Evolutionary conservation across 2,797 vertebrate genomes (phyloP).

Genomic region (Aplochiton taeniatus): DNA sequence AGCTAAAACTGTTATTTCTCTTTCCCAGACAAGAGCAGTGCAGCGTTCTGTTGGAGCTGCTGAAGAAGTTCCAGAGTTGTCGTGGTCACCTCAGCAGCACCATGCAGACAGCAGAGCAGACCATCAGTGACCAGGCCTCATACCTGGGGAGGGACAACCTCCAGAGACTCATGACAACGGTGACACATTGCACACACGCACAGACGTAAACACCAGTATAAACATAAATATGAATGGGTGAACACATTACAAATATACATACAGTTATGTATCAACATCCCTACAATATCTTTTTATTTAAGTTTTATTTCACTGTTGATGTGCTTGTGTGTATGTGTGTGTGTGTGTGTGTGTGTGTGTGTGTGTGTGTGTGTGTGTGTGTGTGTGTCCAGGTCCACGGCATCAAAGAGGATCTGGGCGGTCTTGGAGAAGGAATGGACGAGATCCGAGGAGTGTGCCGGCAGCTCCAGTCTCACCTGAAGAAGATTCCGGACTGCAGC

Average conservation of each 20-base stretch:
- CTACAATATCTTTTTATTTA: no score
- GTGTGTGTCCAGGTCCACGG: constrained; percentile 75
- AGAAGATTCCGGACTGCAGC: constrained; percentile 86
- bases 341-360: constrained; percentile 5
- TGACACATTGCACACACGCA: constrained; percentile 40
- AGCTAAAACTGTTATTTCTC: no score
- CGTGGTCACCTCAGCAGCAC: constrained; percentile 77
- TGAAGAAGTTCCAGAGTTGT: constrained; percentile 89
- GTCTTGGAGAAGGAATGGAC: constrained; percentile 80
- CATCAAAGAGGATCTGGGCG: constrained; percentile 83
- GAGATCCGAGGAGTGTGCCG: constrained; percentile 85
- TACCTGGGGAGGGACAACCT: constrained; percentile 95
- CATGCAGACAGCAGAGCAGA: constrained; percentile 86
- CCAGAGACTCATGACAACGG: constrained; percentile 84
- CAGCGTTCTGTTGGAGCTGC: constrained; percentile 79
- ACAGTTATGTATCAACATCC: constrained; percentile 1
- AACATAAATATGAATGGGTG: not conserved
- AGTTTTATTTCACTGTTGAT: not conserved
- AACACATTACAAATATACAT: not conserved
- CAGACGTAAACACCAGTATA: not conserved
- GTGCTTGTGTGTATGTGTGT: not conserved
- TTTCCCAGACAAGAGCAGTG: constrained; percentile 84
- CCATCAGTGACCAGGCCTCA: constrained; percentile 80
- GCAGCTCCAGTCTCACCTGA: constrained; percentile 88
- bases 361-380: not conserved